phyloP scores from a whole-genome alignment of 1,140 invertebrate species.

The Lasioglossum albipes region DNA sequence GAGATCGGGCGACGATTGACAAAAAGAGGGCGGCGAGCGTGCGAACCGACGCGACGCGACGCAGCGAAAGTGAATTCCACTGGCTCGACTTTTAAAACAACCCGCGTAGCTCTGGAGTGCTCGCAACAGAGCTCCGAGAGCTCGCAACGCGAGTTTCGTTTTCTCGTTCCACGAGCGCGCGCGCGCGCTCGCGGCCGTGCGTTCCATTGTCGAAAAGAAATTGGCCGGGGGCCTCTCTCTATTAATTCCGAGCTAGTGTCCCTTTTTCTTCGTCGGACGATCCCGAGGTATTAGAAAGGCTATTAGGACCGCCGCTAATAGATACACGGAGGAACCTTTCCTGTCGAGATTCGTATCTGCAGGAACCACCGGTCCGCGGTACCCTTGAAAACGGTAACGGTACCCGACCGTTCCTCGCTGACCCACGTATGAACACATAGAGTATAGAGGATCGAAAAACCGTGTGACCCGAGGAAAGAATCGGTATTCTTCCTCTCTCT shows the following conservation, averaged over 20 bases:
- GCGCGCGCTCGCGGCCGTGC: constrained; percentile 20
- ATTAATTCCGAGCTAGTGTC: not conserved
- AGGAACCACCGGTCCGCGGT: constrained; percentile 28
- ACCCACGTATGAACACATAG: constrained; percentile 14
- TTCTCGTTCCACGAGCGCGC: constrained; percentile 28
- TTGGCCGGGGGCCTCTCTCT: not conserved
- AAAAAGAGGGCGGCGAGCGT: constrained; percentile 66
- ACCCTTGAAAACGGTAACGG: constrained; percentile 58
- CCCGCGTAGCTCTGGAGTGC: not conserved
- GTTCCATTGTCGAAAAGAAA: constrained; percentile 46
- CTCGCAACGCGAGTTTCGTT: not conserved
- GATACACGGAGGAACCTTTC: constrained; percentile 31
- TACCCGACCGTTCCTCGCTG: constrained; percentile 48
- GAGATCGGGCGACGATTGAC: constrained; percentile 45
- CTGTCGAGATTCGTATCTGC: constrained; percentile 50
- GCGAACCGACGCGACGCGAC: constrained; percentile 46
- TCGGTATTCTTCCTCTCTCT: not conserved
- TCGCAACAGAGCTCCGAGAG: too few relatives aligned
- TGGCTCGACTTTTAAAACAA: constrained; percentile 60
- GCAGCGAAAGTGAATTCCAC: constrained; percentile 68
- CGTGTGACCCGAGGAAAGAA: not conserved
- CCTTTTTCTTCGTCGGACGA: not conserved
- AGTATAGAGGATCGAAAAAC: not conserved
- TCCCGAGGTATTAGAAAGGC: constrained; percentile 36
- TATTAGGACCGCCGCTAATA: constrained; percentile 53